These are phyloP conservation scores for Ammospiza caudacuta DNA, from an alignment of 2,113 vertebrate genomes.

Conservation along the genomic window DNA sequence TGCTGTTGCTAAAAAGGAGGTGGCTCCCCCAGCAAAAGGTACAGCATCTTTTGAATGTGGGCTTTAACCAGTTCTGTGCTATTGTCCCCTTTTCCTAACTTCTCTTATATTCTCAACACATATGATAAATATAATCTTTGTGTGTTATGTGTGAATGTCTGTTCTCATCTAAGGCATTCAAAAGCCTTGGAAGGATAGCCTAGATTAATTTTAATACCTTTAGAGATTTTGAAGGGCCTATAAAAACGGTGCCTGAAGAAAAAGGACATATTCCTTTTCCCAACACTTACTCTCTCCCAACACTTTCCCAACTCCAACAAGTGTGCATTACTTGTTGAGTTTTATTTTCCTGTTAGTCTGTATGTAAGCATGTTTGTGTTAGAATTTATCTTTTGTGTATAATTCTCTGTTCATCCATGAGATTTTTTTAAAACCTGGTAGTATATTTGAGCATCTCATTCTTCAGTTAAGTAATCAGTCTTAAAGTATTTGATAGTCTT, in stretches of 20 bases:
- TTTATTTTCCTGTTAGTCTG: not conserved
- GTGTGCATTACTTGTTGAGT: not conserved
- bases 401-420: not conserved
- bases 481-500: not conserved
- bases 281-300: not conserved
- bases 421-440: not conserved
- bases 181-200: not conserved
- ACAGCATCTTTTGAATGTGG: slow-evolving; percentile 1
- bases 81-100: not conserved
- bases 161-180: not conserved
- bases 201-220: slow-evolving; percentile 51
- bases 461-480: not conserved
- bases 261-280: slow-evolving; percentile 45
- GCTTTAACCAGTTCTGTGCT: not conserved
- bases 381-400: not conserved
- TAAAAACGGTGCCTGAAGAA: slow-evolving; percentile 69
- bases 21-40: slow-evolving; percentile 75
- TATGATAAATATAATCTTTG: not conserved
- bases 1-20: slow-evolving; percentile 72
- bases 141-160: not conserved
- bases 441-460: not conserved
- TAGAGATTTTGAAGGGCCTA: slow-evolving; percentile 66
- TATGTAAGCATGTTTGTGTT: not conserved
- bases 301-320: not conserved
- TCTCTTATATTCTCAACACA: not conserved